Percentiles rank a stretch among this genome's conserved stretches.
Evolutionary conservation across 64 coral and sea anemone species (phyloP).

Genomic region (Stichodactyla mertensii): DNA sequence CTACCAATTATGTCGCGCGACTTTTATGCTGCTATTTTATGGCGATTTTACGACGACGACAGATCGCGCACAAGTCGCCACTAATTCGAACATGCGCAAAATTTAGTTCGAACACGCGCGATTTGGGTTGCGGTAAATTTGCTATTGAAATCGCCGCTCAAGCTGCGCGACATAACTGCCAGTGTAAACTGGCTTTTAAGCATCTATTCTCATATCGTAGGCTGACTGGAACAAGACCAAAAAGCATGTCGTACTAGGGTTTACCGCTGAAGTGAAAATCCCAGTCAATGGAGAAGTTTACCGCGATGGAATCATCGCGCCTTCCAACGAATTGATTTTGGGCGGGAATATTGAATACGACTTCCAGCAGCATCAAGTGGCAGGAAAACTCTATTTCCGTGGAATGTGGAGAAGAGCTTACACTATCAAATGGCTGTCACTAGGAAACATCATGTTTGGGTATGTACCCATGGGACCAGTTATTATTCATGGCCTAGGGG

Average conservation of each 20-base stretch:
- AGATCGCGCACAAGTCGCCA: too few relatives aligned
- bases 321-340: slow-evolving; percentile 73
- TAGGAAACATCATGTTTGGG: slow-evolving; percentile 81
- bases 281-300: slow-evolving; percentile 85
- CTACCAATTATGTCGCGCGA: too few relatives aligned
- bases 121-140: too few relatives aligned
- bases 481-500: too few relatives aligned
- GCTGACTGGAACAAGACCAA: slow-evolving; percentile 71
- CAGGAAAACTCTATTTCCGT: slow-evolving; percentile 76
- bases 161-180: too few relatives aligned
- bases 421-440: slow-evolving; percentile 63
- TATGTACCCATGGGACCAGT: slow-evolving; percentile 8
- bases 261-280: slow-evolving; percentile 78
- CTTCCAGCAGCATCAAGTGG: slow-evolving; percentile 50
- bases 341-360: slow-evolving; percentile 80
- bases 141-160: too few relatives aligned
- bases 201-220: background rate
- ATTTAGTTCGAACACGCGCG: too few relatives aligned
- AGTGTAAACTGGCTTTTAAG: too few relatives aligned
- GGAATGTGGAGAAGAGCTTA: slow-evolving; percentile 86
- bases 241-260: slow-evolving; percentile 67
- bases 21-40: too few relatives aligned
- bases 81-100: too few relatives aligned
- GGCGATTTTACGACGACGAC: too few relatives aligned
- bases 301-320: slow-evolving; percentile 76